A percentile compares a stretch with the other conserved stretches of the same genome.
These are phyloP conservation scores for Anguilla obscura DNA, from an alignment of 2,797 vertebrate species.

Conservation along the genomic window DNA sequence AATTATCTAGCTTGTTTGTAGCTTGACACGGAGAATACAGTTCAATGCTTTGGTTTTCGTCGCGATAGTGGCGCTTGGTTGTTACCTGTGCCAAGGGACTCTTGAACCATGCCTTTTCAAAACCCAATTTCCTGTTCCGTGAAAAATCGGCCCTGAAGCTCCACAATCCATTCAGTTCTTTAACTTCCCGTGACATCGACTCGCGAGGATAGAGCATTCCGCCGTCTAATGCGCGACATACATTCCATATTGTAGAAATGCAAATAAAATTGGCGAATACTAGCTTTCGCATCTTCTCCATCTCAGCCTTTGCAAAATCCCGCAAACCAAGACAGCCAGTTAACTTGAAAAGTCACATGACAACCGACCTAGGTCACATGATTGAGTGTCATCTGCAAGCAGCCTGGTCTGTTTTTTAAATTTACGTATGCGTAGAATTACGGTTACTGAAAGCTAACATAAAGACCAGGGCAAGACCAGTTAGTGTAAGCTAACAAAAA, in stretches of 20 bases:
- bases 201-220: constrained; percentile 85
- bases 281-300: not conserved
- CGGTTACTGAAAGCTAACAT: no score
- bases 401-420: no score
- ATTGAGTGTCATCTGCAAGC: not conserved
- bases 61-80: not conserved
- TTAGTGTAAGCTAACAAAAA: no score
- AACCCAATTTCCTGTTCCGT: constrained; percentile 72
- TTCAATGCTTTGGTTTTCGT: not conserved
- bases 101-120: constrained; percentile 79
- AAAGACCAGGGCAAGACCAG: no score
- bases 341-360: not conserved
- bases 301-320: not conserved
- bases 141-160: constrained; percentile 86
- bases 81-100: constrained; percentile 79
- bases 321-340: not conserved
- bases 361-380: not conserved
- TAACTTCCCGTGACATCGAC: constrained; percentile 79
- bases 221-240: constrained; percentile 46
- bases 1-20: no score
- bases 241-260: constrained; percentile 29
- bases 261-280: not conserved
- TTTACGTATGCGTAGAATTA: no score
- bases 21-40: no score
- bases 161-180: constrained; percentile 85